These are phyloP conservation scores for Athene cunicularia DNA, from an alignment of 2,113 vertebrate species.

Conservation along the genomic window DNA sequence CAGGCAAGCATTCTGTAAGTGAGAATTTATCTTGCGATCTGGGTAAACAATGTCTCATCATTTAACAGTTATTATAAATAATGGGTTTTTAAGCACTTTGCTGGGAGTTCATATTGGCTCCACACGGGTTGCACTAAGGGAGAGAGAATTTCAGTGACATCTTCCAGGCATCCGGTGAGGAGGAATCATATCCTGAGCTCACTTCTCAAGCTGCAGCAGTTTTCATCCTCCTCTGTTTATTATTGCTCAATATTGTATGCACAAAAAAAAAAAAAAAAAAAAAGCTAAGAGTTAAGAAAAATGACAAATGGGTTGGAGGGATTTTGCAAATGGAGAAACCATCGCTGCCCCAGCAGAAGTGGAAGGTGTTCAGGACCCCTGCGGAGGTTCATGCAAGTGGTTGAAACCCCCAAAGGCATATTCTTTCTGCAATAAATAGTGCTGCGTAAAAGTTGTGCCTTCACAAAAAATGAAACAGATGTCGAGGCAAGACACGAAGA, in stretches of 20 bases:
- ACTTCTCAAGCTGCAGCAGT: neutral
- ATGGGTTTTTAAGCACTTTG: constrained; percentile 76
- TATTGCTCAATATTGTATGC: constrained; percentile 13
- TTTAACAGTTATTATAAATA: constrained; percentile 78
- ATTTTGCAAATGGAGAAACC: neutral
- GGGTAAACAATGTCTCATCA: constrained; percentile 76
- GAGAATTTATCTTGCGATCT: constrained; percentile 74
- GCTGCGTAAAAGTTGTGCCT: neutral
- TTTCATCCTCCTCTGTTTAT: constrained; percentile 44
- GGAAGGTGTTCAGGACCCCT: neutral
- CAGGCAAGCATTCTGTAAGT: constrained; percentile 67
- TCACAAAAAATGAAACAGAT: neutral
- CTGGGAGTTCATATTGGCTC: constrained; percentile 68
- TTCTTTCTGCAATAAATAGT: neutral
- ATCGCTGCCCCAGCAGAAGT: neutral
- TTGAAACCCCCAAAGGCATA: neutral
- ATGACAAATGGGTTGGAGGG: neutral
- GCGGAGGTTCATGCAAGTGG: neutral
- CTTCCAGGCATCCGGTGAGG: constrained; percentile 69
- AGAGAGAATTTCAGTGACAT: constrained; percentile 70
- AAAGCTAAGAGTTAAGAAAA: neutral
- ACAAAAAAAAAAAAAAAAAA: neutral
- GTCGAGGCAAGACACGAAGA: neutral
- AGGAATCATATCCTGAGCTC: constrained; percentile 63
- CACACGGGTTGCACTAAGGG: constrained; percentile 53